A percentile compares a stretch with the other conserved stretches of the same genome.
These are phyloP conservation scores for Urechis unicinctus DNA, from an alignment of 2,888 invertebrate genomes.

Conservation along the genomic window DNA sequence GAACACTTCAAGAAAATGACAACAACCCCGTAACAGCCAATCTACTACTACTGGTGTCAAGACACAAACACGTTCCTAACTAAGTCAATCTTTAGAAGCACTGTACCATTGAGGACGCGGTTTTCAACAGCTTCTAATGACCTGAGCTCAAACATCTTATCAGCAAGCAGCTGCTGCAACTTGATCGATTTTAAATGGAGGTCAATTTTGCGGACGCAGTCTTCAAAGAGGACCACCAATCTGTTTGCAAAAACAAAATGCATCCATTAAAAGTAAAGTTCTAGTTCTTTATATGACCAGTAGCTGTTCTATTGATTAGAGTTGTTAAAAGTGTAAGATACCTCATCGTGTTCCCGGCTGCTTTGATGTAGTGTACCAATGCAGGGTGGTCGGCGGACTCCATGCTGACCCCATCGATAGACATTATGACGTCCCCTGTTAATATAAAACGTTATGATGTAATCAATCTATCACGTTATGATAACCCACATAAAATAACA, in stretches of 20 bases:
- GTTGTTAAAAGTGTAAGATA: constrained; percentile 8
- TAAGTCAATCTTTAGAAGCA: too few species aligned
- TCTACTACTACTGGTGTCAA: too few species aligned
- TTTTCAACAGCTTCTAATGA: not conserved
- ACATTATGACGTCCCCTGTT: constrained; percentile 82
- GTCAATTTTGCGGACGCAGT: constrained; percentile 89
- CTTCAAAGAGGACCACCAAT: constrained; percentile 93
- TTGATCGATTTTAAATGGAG: constrained; percentile 74
- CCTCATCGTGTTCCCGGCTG: constrained; percentile 82
- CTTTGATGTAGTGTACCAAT: constrained; percentile 84
- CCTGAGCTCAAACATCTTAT: not conserved
- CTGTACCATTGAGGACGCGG: not conserved
- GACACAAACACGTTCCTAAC: too few species aligned
- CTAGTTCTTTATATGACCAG: too few species aligned
- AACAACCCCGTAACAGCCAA: too few species aligned
- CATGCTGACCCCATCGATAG: constrained; percentile 93
- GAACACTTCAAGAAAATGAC: too few species aligned
- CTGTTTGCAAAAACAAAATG: constrained; percentile 23
- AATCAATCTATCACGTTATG: too few species aligned
- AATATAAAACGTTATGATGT: too few species aligned
- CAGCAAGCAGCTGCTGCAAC: not conserved
- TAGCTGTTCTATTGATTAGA: not conserved
- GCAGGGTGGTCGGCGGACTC: constrained; percentile 90
- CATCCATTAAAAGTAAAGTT: not conserved
- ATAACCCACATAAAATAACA: too few species aligned